Percentiles rank a stretch among this genome's conserved stretches.
phyloP scores from a whole-genome alignment of 1,140 invertebrate species.

The Amyelois transitella region DNA sequence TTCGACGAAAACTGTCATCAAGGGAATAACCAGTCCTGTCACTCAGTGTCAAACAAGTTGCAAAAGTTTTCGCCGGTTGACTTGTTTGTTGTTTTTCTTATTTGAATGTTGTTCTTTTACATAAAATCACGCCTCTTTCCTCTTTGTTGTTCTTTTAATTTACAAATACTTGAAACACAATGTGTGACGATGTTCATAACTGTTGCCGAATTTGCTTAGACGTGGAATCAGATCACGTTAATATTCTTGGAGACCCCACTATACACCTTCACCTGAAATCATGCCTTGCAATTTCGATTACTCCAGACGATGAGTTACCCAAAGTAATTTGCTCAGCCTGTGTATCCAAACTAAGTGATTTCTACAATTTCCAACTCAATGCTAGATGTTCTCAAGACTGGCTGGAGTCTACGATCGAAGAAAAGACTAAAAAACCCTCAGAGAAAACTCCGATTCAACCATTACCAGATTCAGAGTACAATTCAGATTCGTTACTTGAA shows the following conservation, averaged over 20 bases:
- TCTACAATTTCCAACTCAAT: conserved; percentile 64
- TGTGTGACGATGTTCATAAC: conserved; percentile 43
- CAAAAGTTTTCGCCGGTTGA: too few relatives aligned
- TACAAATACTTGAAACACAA: conserved; percentile 18
- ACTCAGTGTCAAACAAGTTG: too few relatives aligned
- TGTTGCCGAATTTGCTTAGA: conserved; percentile 62
- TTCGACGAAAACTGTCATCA: too few relatives aligned
- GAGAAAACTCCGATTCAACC: conserved; percentile 57
- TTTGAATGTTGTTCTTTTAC: too few relatives aligned
- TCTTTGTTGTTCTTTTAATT: too few relatives aligned
- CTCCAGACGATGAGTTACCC: conserved; percentile 41
- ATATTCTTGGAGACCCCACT: conserved; percentile 45
- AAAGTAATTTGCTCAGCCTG: conserved; percentile 52
- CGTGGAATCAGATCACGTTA: conserved; percentile 44
- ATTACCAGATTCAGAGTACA: conserved; percentile 62
- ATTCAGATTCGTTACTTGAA: conserved; percentile 63
- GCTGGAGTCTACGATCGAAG: conserved; percentile 51
- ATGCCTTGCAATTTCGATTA: conserved; percentile 44
- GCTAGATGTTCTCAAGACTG: conserved; percentile 62
- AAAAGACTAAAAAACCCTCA: conserved; percentile 38
- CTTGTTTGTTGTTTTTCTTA: too few relatives aligned
- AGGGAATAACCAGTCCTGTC: too few relatives aligned
- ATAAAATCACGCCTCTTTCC: too few relatives aligned
- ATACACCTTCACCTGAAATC: conserved; percentile 56
- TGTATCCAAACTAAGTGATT: conserved; percentile 49